Conservation (phyloP, 2,888 invertebrate species). For the Dicranocentrus wangi region DNA sequence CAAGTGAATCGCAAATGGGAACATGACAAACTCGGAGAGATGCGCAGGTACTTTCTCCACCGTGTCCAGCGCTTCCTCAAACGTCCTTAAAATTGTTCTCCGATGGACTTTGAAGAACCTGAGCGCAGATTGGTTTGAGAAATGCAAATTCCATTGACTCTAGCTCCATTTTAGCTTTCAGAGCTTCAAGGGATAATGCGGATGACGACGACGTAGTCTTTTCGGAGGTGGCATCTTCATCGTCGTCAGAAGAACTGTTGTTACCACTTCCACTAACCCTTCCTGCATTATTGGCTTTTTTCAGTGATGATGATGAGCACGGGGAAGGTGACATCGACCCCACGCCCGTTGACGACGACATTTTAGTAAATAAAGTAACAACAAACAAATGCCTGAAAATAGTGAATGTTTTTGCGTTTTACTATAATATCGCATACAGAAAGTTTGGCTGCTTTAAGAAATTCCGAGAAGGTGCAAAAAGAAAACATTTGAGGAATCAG, state of each 20-base stretch:
- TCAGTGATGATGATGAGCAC: neutral
- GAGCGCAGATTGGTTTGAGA: conserved; percentile 52
- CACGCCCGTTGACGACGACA: no score
- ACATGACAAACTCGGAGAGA: conserved; percentile 56
- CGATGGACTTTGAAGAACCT: conserved; percentile 45
- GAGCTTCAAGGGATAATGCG: neutral
- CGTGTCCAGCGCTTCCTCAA: conserved; percentile 36
- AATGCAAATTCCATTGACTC: conserved; percentile 54
- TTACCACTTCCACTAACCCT: neutral
- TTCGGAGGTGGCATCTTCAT: neutral
- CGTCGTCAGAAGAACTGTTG: neutral
- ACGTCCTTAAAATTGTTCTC: conserved; percentile 28
- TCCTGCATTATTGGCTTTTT: neutral
- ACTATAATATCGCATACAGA: no score
- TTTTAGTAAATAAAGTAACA: no score
- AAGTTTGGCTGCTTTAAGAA: no score
- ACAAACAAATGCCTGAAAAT: no score
- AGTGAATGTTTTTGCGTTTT: no score
- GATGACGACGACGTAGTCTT: no score
- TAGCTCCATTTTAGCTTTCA: conserved; percentile 1
- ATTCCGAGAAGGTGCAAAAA: no score
- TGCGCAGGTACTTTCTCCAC: conserved; percentile 34
- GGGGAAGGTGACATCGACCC: no score
- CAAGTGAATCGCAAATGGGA: conserved; percentile 66
- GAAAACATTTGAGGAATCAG: no score